Evolutionary conservation across 92 coral and sea anemone species (phyloP).

Genomic region (Palythoa grandis): DNA sequence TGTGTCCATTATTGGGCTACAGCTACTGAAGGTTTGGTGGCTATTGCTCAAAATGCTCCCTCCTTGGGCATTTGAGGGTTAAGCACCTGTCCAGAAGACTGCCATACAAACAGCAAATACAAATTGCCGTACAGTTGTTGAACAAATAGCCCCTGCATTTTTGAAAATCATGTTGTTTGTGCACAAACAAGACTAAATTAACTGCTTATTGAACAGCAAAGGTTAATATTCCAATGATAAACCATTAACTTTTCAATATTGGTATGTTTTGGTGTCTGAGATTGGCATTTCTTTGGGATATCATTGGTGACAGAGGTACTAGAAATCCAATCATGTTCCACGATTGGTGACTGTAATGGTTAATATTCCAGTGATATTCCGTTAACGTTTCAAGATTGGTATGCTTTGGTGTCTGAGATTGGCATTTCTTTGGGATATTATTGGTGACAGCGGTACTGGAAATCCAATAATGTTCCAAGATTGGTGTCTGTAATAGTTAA

Average conservation of each 20-base stretch:
- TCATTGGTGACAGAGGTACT: conserved; percentile 21
- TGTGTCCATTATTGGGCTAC: too few species aligned
- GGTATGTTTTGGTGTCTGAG: conserved; percentile 38
- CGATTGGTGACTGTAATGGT: conserved; percentile 2
- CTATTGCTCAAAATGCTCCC: too few species aligned
- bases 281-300: conserved; percentile 44
- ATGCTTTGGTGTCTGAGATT: conserved; percentile 22
- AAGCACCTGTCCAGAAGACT: too few species aligned
- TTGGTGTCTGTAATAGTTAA: conserved; percentile 8
- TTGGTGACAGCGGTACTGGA: conserved; percentile 26
- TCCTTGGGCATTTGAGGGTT: too few species aligned
- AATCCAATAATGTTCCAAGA: conserved; percentile 21
- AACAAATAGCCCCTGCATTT: too few species aligned
- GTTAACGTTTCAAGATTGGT: conserved; percentile 47
- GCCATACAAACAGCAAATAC: too few species aligned
- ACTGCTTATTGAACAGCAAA: too few species aligned
- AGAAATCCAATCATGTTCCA: conserved; percentile 27
- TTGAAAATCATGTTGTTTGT: too few species aligned
- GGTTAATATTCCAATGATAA: conserved; percentile 34
- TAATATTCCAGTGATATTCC: conserved; percentile 36
- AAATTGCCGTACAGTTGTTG: too few species aligned
- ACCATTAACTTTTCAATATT: conserved; percentile 42
- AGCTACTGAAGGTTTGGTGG: too few species aligned
- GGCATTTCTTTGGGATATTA: conserved; percentile 44
- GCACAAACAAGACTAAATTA: too few species aligned